Evolutionary conservation across 2,888 invertebrate genomes (phyloP).

Genomic region (Tillus elongatus): DNA sequence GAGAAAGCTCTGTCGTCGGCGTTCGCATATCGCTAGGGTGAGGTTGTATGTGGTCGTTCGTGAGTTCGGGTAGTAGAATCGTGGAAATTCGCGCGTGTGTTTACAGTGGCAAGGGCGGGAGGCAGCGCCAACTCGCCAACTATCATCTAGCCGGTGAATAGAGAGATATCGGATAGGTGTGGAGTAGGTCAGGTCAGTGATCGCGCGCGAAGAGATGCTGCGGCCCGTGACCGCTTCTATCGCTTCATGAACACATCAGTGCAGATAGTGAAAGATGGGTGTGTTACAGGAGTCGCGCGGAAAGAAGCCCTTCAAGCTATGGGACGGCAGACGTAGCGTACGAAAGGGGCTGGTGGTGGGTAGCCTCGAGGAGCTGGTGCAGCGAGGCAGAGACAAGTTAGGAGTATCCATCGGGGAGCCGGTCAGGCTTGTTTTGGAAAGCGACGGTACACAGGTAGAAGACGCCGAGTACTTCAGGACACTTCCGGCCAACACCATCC

Average conservation of each 20-base stretch:
- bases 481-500: slow-evolving; percentile 81
- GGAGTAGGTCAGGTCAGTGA: slow-evolving; percentile 34
- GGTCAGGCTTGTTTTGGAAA: slow-evolving; percentile 84
- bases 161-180: no score
- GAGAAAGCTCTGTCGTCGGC: no score
- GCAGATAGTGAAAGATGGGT: no score
- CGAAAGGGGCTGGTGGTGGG: slow-evolving; percentile 88
- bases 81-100: background rate
- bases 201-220: slow-evolving; percentile 30
- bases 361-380: slow-evolving; percentile 71
- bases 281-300: slow-evolving; percentile 79
- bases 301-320: slow-evolving; percentile 95
- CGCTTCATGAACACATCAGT: no score
- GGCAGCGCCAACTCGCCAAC: no score
- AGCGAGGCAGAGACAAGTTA: slow-evolving; percentile 76
- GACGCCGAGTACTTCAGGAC: slow-evolving; percentile 95
- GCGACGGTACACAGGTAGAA: slow-evolving; percentile 94
- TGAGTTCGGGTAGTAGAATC: no score
- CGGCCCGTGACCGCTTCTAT: slow-evolving; percentile 19
- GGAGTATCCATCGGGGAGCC: slow-evolving; percentile 79
- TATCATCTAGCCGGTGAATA: background rate
- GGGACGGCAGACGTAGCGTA: slow-evolving; percentile 90
- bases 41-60: no score
- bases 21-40: no score
- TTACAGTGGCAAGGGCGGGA: no score